Conservation (phyloP, 2,113 vertebrate genomes). For the Dendrocopos noguchii region DNA sequence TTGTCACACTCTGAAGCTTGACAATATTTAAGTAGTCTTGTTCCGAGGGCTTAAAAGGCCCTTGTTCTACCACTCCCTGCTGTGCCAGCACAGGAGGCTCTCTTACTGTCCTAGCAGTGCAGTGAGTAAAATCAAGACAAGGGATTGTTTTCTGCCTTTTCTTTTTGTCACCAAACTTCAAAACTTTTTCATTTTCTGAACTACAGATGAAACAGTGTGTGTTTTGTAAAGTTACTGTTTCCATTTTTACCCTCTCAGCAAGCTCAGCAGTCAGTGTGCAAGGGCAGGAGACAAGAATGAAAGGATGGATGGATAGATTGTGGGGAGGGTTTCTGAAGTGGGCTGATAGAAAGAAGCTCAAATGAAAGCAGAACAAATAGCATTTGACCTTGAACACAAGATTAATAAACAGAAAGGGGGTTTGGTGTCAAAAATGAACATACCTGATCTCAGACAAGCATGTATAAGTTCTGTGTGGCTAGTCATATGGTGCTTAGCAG, state of each 20-base stretch:
- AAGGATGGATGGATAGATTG: not conserved
- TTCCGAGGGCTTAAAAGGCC: not conserved
- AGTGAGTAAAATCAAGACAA: not conserved
- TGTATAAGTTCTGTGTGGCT: not conserved
- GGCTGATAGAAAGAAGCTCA: not conserved
- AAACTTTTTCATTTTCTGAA: constrained; percentile 10
- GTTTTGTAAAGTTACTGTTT: not conserved
- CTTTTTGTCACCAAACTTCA: not conserved
- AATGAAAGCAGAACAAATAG: not conserved
- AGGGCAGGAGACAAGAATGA: constrained; percentile 19
- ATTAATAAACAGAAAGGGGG: not conserved
- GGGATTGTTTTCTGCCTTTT: not conserved
- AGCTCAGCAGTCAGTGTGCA: not conserved
- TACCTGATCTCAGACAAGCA: not conserved
- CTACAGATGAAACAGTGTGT: not conserved
- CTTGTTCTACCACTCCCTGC: not conserved
- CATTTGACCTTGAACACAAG: not conserved
- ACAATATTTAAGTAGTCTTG: not conserved
- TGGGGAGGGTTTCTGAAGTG: not conserved
- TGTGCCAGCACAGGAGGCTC: not conserved
- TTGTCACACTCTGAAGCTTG: not conserved
- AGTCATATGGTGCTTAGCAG: not conserved
- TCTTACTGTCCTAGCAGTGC: not conserved
- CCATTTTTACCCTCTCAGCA: constrained; percentile 7
- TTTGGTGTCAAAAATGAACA: not conserved